These are phyloP conservation scores for Brachypodius melanocephalos DNA, from an alignment of 2,113 vertebrate genomes.

Conservation along the genomic window DNA sequence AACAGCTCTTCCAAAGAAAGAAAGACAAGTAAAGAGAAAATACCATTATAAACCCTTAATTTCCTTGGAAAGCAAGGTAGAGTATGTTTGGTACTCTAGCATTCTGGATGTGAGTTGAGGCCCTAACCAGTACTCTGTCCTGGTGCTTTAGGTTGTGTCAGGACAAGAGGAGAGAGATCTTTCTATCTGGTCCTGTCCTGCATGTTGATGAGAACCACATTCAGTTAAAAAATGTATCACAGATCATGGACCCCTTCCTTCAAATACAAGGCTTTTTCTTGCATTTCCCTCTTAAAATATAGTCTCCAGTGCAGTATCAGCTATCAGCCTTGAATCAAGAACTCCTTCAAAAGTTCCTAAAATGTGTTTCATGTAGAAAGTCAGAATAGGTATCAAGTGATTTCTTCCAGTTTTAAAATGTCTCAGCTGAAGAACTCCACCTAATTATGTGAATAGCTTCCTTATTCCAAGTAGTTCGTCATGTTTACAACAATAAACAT, in stretches of 20 bases:
- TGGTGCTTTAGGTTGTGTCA: neutral
- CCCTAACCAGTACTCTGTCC: neutral
- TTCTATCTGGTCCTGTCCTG: neutral
- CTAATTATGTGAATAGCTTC: neutral
- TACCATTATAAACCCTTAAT: neutral
- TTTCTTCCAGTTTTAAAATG: neutral
- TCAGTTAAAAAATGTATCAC: neutral
- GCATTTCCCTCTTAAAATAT: neutral
- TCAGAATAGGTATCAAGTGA: neutral
- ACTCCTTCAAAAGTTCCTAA: neutral
- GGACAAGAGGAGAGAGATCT: neutral
- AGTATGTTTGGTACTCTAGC: neutral
- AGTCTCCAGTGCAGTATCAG: neutral
- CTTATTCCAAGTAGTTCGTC: neutral
- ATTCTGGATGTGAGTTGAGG: neutral
- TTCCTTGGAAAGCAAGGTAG: neutral
- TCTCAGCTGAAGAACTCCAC: neutral
- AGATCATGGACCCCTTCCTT: neutral
- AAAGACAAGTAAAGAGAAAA: neutral
- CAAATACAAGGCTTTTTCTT: neutral
- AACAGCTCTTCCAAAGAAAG: neutral
- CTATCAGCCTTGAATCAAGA: neutral
- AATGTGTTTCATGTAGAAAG: neutral
- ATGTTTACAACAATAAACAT: neutral
- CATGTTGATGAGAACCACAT: neutral